Percentiles rank a stretch among this genome's conserved stretches.
Evolutionary conservation across 2,113 vertebrate genomes (phyloP).

Genomic region (Thryonomys swinderianus): DNA sequence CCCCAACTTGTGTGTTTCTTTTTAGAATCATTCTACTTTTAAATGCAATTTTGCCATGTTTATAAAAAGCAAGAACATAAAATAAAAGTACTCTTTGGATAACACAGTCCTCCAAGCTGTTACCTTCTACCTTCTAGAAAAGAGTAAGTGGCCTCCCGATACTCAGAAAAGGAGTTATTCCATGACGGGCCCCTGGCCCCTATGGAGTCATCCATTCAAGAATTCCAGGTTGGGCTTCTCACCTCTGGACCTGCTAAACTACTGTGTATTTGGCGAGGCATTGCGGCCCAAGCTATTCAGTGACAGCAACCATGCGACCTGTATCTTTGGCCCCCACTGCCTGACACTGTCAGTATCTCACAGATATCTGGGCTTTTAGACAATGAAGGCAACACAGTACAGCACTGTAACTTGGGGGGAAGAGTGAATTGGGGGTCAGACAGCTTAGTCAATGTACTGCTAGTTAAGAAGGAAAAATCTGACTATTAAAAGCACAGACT

Average conservation of each 20-base stretch:
- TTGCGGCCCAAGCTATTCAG: neutral
- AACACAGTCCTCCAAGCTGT: neutral
- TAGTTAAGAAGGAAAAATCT: constrained; percentile 31
- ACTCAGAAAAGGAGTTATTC: neutral
- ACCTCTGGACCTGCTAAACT: neutral
- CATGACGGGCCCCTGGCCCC: neutral
- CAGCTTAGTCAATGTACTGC: neutral
- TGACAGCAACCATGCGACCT: neutral
- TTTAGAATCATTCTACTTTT: constrained; percentile 59
- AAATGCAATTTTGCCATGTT: neutral
- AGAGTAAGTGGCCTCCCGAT: neutral
- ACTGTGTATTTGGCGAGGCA: neutral
- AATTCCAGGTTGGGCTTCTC: neutral
- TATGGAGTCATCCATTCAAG: neutral
- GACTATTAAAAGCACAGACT: constrained; percentile 35
- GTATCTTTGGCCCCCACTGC: neutral
- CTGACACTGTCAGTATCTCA: neutral
- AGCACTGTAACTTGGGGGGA: neutral
- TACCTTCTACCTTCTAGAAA: neutral
- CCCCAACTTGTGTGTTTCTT: constrained; percentile 23
- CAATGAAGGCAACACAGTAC: constrained; percentile 11
- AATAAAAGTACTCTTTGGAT: constrained; percentile 8
- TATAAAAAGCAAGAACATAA: constrained; percentile 57
- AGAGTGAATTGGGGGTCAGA: neutral
- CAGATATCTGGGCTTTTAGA: neutral